These are phyloP conservation scores for Himalopsyche anomala DNA, from an alignment of 2,888 invertebrate species.

Conservation along the genomic window DNA sequence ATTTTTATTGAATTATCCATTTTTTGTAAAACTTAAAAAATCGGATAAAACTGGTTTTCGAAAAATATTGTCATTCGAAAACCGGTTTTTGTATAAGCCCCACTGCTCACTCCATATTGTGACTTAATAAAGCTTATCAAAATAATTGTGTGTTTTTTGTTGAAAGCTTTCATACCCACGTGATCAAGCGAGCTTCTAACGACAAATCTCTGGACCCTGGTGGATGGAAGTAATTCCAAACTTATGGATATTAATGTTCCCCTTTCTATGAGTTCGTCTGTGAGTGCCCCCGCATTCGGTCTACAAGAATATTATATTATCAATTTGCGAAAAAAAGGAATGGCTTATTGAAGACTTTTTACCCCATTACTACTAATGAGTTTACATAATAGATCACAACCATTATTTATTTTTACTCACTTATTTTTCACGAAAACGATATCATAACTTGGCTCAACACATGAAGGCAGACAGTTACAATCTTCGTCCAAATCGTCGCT, in stretches of 20 bases:
- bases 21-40: too few species aligned
- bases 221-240: conserved; percentile 76
- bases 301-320: conserved; percentile 26
- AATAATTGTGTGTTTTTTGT: not conserved
- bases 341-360: too few species aligned
- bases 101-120: too few species aligned
- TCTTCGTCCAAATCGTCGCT: conserved; percentile 66
- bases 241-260: conserved; percentile 72
- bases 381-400: too few species aligned
- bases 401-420: conserved; percentile 37
- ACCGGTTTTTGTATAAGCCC: too few species aligned
- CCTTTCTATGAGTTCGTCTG: conserved; percentile 67
- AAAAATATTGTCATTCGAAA: too few species aligned
- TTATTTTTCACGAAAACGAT: conserved; percentile 68
- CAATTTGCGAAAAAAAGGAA: too few species aligned
- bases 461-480: conserved; percentile 79
- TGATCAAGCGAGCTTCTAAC: conserved; percentile 79
- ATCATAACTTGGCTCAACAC: conserved; percentile 78
- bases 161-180: conserved; percentile 74
- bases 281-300: conserved; percentile 67
- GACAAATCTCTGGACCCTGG: conserved; percentile 79
- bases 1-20: too few species aligned
- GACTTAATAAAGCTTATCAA: not conserved
- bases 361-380: too few species aligned
- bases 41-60: too few species aligned